Base-by-base conservation (phyloP, 2,888 invertebrate genomes). In the Cryptocephalus primarius region DNA sequence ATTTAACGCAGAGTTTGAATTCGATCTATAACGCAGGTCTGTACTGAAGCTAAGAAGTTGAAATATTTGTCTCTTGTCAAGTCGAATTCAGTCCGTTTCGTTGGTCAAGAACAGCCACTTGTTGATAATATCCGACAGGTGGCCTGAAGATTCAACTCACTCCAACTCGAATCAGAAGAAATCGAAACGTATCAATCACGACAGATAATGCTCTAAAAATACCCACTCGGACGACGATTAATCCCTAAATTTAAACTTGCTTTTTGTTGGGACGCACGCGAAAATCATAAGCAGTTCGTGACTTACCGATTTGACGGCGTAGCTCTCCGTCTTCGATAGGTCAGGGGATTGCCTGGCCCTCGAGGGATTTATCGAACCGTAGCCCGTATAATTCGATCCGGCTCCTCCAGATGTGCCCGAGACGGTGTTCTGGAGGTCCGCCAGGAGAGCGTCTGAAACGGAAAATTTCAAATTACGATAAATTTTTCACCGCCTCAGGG, bases 361-460 rank as follows among this genome's bases (percentile, higher is more conserved):
- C 12, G 36, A 36, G 10, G 66, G 55, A 63, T 86, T 85, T 51
- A 88, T 76, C 41, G 87, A 87, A n/a, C 88, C 88, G 62, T 88
- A 88, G 32, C 84, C 84, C 1, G 82, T 78, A 6, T 79, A 76
- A 47, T 64, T 68, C 38, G 64, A 59, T 43, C 67, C 65, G 13
- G 71, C 70, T 57, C 68, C 70, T 39, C 65, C 62, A 41, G 66
- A 60, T 22, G 22, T 22, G 11, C 68, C 67, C 6, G 90, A 86
- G 57, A 93, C 88, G 9, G 95, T 95, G 63, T 93, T 93, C 73
- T 96, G 95, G 48, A 96, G 79, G 69, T 96, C 96, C 48, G 94
- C 94, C 64, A 96, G 78, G 56, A 96, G 76, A 51, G 95, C 94
- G 79, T 96, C 96, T 96, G 78, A 44, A 83, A 82, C 63, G 55